phyloP scores from a whole-genome alignment of 2,113 vertebrate genomes.

The Poeciliopsis occidentalis region DNA sequence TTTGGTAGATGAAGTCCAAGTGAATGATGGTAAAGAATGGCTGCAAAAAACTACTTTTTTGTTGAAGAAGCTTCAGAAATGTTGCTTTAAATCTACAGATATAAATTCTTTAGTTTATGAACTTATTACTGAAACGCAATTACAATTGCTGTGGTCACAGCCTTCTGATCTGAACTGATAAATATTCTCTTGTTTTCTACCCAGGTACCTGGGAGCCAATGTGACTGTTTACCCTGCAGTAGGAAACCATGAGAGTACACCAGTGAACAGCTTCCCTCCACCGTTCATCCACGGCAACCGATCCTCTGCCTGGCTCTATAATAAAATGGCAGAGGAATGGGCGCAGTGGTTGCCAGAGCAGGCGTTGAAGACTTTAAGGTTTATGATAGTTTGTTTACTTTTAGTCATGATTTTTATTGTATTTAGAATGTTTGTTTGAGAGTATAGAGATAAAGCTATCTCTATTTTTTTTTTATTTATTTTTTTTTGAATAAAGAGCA shows the following conservation, averaged over 20 bases:
- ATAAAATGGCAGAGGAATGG: conserved; percentile 89
- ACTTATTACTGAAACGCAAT: background rate
- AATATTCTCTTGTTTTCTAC: background rate
- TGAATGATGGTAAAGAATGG: background rate
- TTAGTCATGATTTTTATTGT: no score
- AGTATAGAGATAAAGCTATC: background rate
- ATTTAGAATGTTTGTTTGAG: no score
- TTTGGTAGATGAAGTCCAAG: background rate
- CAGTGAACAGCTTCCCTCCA: conserved; percentile 93
- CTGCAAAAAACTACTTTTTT: background rate
- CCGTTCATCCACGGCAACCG: conserved; percentile 88
- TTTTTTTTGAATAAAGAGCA: background rate
- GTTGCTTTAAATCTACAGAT: background rate
- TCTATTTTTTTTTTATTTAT: no score
- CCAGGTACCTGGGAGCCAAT: conserved; percentile 79
- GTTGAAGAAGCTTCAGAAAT: no score
- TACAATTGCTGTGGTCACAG: background rate
- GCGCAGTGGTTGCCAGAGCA: conserved; percentile 83
- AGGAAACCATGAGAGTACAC: conserved; percentile 93
- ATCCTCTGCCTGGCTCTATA: conserved; percentile 89
- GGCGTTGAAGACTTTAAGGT: no score
- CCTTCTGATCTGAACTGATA: background rate
- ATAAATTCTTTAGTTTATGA: background rate
- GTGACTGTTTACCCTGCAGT: conserved; percentile 88
- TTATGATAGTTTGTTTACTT: background rate